Evolutionary conservation across 1,140 invertebrate genomes (phyloP), one percentile per base, ranked within the genome.

Genomic region (Scaptomyza montana): DNA sequence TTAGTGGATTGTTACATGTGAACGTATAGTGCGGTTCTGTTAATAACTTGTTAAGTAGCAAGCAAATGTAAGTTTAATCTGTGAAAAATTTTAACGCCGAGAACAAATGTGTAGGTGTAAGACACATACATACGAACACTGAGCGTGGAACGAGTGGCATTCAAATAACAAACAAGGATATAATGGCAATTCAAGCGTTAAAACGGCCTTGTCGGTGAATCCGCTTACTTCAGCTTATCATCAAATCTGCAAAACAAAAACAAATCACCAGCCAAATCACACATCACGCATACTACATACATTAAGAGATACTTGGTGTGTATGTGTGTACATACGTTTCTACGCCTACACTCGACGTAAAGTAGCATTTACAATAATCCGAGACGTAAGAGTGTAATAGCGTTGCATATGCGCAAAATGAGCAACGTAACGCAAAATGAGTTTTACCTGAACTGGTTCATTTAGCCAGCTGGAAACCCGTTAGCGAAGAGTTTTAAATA

Each of bases 231-330:
- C 46, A 66, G 54, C 62, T 72, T 67, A 72, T 72, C 63, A 72
- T 72, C 49, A 49, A 67, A 67, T 67, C 33, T 72, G 63, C 63
- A 72, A 72, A 72, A 72, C 63, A 72, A 72, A 72, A 72, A 67
- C 69, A 72, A 72, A 72, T 54, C 69, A 72, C 30, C 63, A 66
- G 49, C 41, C 41, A 72, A 47, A 53, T 72, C 68, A 66, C 54
- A 71, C 62, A 71, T 54, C 47, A 53, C 19, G n/a, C 46, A 51
- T 71, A 57, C 36, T 12, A 67, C 33, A 67, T 60, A 60, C 55
- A 71, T 57, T 45, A 45, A 49, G 39, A 57, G 53, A 71, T 59
- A 72, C 53, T 39, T 21, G 8, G 13, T 60, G 13, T 59, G 54
- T 59, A 36, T 69, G 28, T 70, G 67, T 70, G 33, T 72, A 60